Evolutionary conservation across 2,113 vertebrate species (phyloP).

Genomic region (Channa argus): DNA sequence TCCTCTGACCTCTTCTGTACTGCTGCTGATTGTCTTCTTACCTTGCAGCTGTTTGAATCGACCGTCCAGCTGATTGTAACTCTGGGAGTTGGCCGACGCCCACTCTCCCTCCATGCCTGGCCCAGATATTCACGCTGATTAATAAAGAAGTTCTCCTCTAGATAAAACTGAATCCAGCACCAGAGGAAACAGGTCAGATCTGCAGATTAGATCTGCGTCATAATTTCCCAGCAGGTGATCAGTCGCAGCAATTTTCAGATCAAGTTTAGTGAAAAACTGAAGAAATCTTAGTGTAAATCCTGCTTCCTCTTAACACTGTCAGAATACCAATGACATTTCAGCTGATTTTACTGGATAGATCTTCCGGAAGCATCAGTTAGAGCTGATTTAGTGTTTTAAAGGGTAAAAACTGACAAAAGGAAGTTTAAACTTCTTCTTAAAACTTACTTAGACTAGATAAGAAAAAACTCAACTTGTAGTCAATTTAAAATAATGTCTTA

Average conservation of each 20-base stretch:
- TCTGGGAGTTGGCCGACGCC: conserved; percentile 79
- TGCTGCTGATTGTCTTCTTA: conserved; percentile 73
- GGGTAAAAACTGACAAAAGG: no score
- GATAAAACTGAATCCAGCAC: not conserved
- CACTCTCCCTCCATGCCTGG: conserved; percentile 89
- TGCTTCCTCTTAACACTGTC: no score
- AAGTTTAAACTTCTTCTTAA: no score
- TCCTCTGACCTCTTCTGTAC: not conserved
- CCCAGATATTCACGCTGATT: not conserved
- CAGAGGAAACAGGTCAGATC: not conserved
- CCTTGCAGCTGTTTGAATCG: conserved; percentile 98
- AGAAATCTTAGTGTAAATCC: no score
- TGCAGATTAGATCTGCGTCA: not conserved
- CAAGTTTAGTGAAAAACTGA: no score
- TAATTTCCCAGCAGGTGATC: not conserved
- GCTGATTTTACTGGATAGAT: no score
- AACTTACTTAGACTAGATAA: no score
- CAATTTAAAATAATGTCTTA: no score
- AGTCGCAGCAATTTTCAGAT: not conserved
- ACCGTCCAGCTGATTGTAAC: conserved; percentile 93
- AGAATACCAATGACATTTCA: no score
- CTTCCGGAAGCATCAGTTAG: no score
- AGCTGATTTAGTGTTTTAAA: no score
- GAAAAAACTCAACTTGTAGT: no score
- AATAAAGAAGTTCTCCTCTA: not conserved